phyloP scores from a whole-genome alignment of 2,113 vertebrate species.

The Urocitellus parryii region DNA sequence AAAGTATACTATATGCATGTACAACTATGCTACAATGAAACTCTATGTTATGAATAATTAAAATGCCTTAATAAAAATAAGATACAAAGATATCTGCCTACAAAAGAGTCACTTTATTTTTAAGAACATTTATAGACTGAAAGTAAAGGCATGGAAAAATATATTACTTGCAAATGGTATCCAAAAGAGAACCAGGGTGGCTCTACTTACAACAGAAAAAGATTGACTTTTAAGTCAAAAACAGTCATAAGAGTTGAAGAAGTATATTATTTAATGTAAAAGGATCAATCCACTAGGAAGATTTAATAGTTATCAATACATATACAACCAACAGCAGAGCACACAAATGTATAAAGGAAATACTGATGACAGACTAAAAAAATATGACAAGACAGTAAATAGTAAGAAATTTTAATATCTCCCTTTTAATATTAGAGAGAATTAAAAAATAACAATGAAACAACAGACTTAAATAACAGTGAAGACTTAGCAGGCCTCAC shows the following conservation, averaged over 20 bases:
- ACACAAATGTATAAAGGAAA: not conserved
- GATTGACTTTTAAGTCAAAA: not conserved
- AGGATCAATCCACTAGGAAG: not conserved
- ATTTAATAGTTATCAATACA: not conserved
- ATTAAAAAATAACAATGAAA: not conserved
- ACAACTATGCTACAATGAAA: not conserved
- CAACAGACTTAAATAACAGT: not conserved
- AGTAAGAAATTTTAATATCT: not conserved
- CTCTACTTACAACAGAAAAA: not conserved
- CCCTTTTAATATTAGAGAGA: not conserved
- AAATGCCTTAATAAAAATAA: not conserved
- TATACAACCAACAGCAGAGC: not conserved
- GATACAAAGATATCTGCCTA: not conserved
- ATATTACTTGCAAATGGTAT: not conserved
- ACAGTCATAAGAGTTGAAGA: not conserved
- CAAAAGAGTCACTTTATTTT: not conserved
- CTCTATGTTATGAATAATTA: not conserved
- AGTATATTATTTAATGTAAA: not conserved
- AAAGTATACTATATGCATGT: not conserved
- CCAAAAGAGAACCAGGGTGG: not conserved
- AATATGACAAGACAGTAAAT: not conserved
- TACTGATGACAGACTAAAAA: not conserved
- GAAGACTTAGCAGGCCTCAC: not conserved
- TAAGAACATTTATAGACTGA: not conserved
- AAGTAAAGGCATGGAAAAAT: not conserved